Percentiles rank a stretch among this genome's conserved stretches.
Evolutionary conservation across 2,888 invertebrate species (phyloP).

Genomic region (Leistus spinibarbis): DNA sequence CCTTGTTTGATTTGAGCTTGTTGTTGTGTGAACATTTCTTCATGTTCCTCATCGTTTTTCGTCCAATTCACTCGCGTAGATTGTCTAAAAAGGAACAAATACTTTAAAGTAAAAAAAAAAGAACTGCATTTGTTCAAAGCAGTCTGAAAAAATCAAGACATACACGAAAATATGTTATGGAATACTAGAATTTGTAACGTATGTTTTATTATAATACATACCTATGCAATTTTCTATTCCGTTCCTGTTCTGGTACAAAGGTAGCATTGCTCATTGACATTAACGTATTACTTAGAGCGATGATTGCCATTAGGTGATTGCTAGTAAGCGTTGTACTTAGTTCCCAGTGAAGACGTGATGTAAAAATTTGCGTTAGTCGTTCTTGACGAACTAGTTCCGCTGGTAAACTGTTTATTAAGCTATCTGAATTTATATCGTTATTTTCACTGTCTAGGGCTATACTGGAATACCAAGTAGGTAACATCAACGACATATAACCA

Average conservation of each 20-base stretch:
- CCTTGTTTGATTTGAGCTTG: slow-evolving; percentile 95
- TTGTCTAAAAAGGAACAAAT: slow-evolving; percentile 57
- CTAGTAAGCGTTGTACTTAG: slow-evolving; percentile 93
- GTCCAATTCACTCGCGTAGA: slow-evolving; percentile 71
- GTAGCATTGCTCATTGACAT: slow-evolving; percentile 98
- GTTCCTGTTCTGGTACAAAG: slow-evolving; percentile 87
- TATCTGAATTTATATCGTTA: slow-evolving; percentile 39
- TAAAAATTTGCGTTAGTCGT: slow-evolving; percentile 79
- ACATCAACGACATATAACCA: slow-evolving; percentile 91
- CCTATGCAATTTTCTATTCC: slow-evolving; percentile 78
- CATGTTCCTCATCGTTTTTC: slow-evolving; percentile 78
- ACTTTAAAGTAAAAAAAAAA: no score
- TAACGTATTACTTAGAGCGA: slow-evolving; percentile 93
- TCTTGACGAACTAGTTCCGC: slow-evolving; percentile 76
- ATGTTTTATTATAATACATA: slow-evolving; percentile 48
- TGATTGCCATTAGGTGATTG: slow-evolving; percentile 92
- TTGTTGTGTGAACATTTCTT: slow-evolving; percentile 82
- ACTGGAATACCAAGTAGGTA: slow-evolving; percentile 79
- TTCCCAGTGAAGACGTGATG: slow-evolving; percentile 93
- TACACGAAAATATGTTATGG: no score
- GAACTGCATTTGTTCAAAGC: no score
- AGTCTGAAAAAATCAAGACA: no score
- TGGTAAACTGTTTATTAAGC: slow-evolving; percentile 64
- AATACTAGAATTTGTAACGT: no score
- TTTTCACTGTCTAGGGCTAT: slow-evolving; percentile 52